Base-by-base conservation (phyloP, 2,888 invertebrate genomes). In the Conistra vaccinii region DNA sequence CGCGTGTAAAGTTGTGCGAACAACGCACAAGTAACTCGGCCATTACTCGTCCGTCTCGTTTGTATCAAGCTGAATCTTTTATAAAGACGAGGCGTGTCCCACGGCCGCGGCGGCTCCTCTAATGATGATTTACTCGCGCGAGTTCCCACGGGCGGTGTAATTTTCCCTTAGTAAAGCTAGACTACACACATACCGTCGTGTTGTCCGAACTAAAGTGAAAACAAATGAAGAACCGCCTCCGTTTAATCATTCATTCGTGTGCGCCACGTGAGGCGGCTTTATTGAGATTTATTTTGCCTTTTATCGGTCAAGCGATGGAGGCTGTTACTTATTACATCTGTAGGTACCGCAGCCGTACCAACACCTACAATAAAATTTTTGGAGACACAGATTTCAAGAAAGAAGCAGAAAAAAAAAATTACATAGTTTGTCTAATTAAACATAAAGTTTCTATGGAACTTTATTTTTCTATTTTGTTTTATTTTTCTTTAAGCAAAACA, bases 21-120 rank as follows among this genome's bases (percentile, higher is more conserved):
- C 80, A 84, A 85, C 82, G 78, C 84, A 84, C 83, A 88, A 87
- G 88, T 86, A 90, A 85, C 87, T 84, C 82, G 65, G 87, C 90
- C 91, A 91, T 94, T 94, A 93, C 90, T 93, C 90, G 91, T 88
- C 88, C 90, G 92, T 91, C 93, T 94, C 91, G 93, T 95, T 93
- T 93, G 94, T 94, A 94, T 94, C 92, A 93, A 91, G 92, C 91
- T 95, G 95, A 95, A 95, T 95, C 93, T 95, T 95, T 95, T 95
- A 95, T 95, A 95, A 94, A 94, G 94, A 94, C 93, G 89, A 92
- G 92, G 91, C 92, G 90, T 93, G 94, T 94, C 94, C 91, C 92
- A 88, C 88, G 87, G 89, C 87, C 89, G 82, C 90, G 86, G 84
- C 84, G 87, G 87, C 86, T 83, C 78, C 87, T 89, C 93, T 96